Conservation (phyloP, 1,140 invertebrate genomes). For the Micrasema minimum region DNA sequence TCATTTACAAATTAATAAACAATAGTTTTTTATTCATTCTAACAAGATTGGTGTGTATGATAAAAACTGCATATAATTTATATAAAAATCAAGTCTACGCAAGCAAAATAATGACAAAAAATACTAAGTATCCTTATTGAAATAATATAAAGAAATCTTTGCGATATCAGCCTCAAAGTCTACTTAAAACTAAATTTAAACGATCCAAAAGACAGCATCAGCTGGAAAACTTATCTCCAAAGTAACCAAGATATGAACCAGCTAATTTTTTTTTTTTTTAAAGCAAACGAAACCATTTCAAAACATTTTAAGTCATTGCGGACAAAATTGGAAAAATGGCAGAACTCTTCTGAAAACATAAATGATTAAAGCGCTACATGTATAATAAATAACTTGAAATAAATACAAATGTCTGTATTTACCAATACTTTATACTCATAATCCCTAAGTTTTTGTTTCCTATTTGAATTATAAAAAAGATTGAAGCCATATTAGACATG, state of each 20-base stretch:
- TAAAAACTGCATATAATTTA: too few species aligned
- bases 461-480: neutral
- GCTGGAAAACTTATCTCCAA: constrained; percentile 50
- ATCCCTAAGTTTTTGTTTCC: neutral
- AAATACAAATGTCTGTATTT: constrained; percentile 33
- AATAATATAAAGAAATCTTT: constrained; percentile 16
- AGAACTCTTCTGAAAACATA: constrained; percentile 47
- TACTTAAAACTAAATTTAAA: constrained; percentile 17
- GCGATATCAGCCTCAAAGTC: constrained; percentile 11
- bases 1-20: constrained; percentile 14
- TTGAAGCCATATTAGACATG: constrained; percentile 4
- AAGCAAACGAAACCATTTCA: constrained; percentile 51
- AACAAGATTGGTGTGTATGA: too few species aligned
- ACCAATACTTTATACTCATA: constrained; percentile 13
- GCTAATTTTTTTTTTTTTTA: constrained; percentile 34
- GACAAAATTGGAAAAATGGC: constrained; percentile 46
- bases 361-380: constrained; percentile 4
- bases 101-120: constrained; percentile 28
- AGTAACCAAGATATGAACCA: constrained; percentile 46
- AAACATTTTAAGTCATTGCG: constrained; percentile 47
- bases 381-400: constrained; percentile 40
- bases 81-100: constrained; percentile 15
- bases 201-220: constrained; percentile 33
- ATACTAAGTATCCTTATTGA: constrained; percentile 3
- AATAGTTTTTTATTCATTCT: too few species aligned